Percentiles rank a stretch among this genome's conserved stretches.
Conservation (phyloP, 2,888 invertebrate genomes). For the Pediacus dermestoides region DNA sequence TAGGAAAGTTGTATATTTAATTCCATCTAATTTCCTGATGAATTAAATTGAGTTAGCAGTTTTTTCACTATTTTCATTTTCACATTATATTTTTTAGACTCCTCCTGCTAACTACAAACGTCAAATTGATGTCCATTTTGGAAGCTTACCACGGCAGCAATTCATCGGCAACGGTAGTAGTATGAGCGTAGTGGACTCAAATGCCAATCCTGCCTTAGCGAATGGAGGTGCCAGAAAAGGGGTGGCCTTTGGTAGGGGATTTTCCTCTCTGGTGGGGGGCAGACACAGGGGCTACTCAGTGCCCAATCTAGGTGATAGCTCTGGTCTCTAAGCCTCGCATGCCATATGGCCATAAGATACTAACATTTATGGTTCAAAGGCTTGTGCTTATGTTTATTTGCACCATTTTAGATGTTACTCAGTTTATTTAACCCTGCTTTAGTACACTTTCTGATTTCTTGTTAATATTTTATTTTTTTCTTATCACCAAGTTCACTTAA, state of each 20-base stretch:
- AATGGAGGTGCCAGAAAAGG: constrained; percentile 55
- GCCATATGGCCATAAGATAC: constrained; percentile 19
- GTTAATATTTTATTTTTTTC: constrained; percentile 12
- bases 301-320: constrained; percentile 79
- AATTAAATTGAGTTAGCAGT: no score
- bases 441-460: constrained; percentile 4
- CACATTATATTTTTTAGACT: constrained; percentile 59
- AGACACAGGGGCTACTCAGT: constrained; percentile 79
- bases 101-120: constrained; percentile 73
- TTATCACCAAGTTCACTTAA: no score
- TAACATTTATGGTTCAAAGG: constrained; percentile 18
- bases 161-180: constrained; percentile 49
- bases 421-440: constrained; percentile 18
- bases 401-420: constrained; percentile 10
- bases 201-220: constrained; percentile 46
- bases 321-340: constrained; percentile 20
- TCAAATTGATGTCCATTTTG: constrained; percentile 73
- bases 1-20: no score
- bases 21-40: no score
- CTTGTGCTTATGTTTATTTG: constrained; percentile 9
- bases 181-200: constrained; percentile 40
- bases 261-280: constrained; percentile 53
- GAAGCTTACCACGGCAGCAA: constrained; percentile 73
- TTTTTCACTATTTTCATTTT: no score
- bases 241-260: constrained; percentile 71